Base-by-base conservation (phyloP, 2,888 invertebrate species). In the Drosophila aldrichi region DNA sequence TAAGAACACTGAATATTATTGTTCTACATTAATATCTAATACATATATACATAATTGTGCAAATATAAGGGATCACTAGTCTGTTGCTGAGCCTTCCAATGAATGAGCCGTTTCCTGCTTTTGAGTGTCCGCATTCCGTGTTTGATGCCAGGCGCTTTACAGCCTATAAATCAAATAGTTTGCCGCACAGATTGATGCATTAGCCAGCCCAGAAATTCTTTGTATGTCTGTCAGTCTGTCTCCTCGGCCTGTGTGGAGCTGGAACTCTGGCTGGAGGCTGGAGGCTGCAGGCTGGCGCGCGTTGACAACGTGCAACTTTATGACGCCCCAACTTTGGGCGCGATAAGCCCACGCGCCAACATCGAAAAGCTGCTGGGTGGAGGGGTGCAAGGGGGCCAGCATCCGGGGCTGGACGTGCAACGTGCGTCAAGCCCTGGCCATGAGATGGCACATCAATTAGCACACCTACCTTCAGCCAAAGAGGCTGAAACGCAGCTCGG, bases 121-220 rank as follows among this genome's bases (percentile, higher is more conserved):
- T 76, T 48, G 67, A 48, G 56, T 52, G 71, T 71, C 62, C 67
- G 76, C 75, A 75, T 63, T 61, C 49, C 58, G 67, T 55, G 70
- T 55, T 70, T 74, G 77, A 77, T 55, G 60, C 66, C 56, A 48
- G 70, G 74, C 70, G 70, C 70, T 69, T 73, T 62, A 63, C 57
- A 70, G 63, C 57, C 70, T 79, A 83, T 83, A 86, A 83, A 83
- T 83, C 82, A 83, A 83, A 83, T 83, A 84, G 74, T 83, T 79
- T n/a, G 71, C 80, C 77, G 65, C 78, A 84, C 88, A 86, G 88
- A 88, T 86, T 86, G 88, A 77, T 89, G 86, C 88, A 89, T 88
- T 88, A 79, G 87, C 82, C 75, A 12, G 57, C 62, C 59, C 62
- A 69, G 61, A 79, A 73, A 70, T 68, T 51, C 34, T 43, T 22